phyloP scores from a whole-genome alignment of 1,140 invertebrate species.

The Drosophila tsacasi region DNA sequence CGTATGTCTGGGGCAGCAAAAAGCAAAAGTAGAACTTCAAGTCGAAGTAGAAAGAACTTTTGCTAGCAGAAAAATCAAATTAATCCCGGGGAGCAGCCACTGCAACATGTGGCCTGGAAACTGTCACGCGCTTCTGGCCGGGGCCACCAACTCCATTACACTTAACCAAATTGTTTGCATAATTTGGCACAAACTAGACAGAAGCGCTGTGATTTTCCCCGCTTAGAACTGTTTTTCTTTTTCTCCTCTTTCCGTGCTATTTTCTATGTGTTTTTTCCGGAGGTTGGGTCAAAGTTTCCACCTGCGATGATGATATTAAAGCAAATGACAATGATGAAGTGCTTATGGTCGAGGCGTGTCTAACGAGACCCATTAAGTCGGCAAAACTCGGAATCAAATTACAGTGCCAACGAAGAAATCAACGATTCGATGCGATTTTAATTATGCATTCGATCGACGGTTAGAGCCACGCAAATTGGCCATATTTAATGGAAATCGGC shows the following conservation, averaged over 20 bases:
- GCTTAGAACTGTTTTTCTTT: constrained; percentile 10
- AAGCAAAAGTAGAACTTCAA: constrained; percentile 9
- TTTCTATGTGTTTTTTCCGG: not conserved
- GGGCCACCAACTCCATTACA: constrained; percentile 36
- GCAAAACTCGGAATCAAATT: constrained; percentile 54
- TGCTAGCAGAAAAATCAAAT: constrained; percentile 39
- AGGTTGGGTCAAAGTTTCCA: constrained; percentile 28
- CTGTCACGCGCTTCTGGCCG: constrained; percentile 12
- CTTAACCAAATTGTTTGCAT: constrained; percentile 50
- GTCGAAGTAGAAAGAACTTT: constrained; percentile 36
- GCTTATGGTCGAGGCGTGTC: constrained; percentile 53
- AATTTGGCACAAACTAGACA: constrained; percentile 34
- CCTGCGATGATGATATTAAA: constrained; percentile 21
- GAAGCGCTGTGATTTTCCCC: constrained; percentile 19
- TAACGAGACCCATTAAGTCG: constrained; percentile 59
- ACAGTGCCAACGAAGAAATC: constrained; percentile 34
- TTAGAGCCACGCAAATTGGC: constrained; percentile 47
- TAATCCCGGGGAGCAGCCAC: constrained; percentile 12
- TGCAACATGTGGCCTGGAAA: constrained; percentile 36
- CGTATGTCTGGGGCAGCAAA: constrained; percentile 3
- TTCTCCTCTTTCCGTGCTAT: not conserved
- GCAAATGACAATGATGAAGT: constrained; percentile 25
- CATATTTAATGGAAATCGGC: constrained; percentile 7
- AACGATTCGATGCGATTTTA: constrained; percentile 66
- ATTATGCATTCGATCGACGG: constrained; percentile 60